These are phyloP conservation scores for Chelidonichthys spinosus DNA, from an alignment of 2,797 vertebrate genomes.

Conservation along the genomic window DNA sequence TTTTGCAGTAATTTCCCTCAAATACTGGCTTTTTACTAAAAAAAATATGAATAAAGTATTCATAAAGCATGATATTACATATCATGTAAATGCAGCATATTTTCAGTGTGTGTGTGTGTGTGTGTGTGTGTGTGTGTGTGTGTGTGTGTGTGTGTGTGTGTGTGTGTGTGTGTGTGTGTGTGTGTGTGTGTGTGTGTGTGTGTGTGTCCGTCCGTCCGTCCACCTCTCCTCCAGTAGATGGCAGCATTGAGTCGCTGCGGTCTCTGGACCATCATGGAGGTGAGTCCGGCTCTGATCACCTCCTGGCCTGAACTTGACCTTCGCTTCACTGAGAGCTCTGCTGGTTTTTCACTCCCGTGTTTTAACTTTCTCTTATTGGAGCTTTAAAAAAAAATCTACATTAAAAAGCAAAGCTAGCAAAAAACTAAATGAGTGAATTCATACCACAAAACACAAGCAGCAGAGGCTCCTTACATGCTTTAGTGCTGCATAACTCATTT, in stretches of 20 bases:
- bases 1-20: not conserved
- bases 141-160: not conserved
- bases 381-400: not conserved
- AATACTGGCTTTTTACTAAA: not conserved
- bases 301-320: slow-evolving; percentile 85
- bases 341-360: not conserved
- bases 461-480: not conserved
- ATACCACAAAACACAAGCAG: not conserved
- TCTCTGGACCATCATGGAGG: slow-evolving; percentile 34
- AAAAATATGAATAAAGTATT: not conserved
- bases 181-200: not conserved
- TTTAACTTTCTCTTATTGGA: not conserved
- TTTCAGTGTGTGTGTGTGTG: not conserved
- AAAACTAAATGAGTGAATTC: not conserved
- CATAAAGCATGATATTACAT: accelerated
- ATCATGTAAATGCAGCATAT: not conserved
- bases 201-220: not conserved
- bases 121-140: not conserved
- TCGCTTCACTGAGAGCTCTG: slow-evolving; percentile 23
- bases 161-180: not conserved
- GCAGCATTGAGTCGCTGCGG: slow-evolving; percentile 60
- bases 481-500: not conserved
- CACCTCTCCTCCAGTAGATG: slow-evolving; percentile 50
- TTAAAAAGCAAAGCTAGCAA: not conserved
- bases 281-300: slow-evolving; percentile 58